Percentiles rank a stretch among this genome's conserved stretches.
These are phyloP conservation scores for Trogon melanurus DNA, from an alignment of 2,113 vertebrate species.

Conservation along the genomic window DNA sequence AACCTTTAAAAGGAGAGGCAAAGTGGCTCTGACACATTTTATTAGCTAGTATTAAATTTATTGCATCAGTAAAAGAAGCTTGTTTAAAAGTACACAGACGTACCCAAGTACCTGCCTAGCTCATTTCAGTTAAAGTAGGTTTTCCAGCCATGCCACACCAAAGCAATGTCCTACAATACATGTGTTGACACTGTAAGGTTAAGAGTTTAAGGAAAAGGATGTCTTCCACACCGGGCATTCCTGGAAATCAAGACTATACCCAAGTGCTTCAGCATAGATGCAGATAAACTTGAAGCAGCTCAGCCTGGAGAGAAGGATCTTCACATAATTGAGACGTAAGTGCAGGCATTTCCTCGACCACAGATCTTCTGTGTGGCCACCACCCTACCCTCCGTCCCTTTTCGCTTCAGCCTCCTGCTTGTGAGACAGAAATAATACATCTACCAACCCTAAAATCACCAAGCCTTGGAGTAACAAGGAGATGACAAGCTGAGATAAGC, in stretches of 20 bases:
- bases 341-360: not conserved
- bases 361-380: not conserved
- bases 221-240: accelerated
- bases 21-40: constrained; percentile 35
- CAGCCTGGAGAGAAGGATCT: not conserved
- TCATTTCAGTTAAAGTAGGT: not conserved
- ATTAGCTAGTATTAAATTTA: constrained; percentile 1
- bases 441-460: not conserved
- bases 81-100: not conserved
- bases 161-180: not conserved
- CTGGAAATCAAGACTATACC: not conserved
- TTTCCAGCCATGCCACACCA: not conserved
- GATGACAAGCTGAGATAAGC: not conserved
- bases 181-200: not conserved
- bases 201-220: not conserved
- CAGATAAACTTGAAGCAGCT: not conserved
- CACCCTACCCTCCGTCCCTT: not conserved
- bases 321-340: not conserved
- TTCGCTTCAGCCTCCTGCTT: not conserved
- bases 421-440: not conserved
- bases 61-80: not conserved
- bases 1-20: constrained; percentile 19
- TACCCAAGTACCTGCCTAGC: not conserved
- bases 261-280: not conserved
- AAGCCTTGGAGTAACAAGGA: not conserved